Conservation (phyloP, 1,140 invertebrate species). For the Drosophila parabipectinata region DNA sequence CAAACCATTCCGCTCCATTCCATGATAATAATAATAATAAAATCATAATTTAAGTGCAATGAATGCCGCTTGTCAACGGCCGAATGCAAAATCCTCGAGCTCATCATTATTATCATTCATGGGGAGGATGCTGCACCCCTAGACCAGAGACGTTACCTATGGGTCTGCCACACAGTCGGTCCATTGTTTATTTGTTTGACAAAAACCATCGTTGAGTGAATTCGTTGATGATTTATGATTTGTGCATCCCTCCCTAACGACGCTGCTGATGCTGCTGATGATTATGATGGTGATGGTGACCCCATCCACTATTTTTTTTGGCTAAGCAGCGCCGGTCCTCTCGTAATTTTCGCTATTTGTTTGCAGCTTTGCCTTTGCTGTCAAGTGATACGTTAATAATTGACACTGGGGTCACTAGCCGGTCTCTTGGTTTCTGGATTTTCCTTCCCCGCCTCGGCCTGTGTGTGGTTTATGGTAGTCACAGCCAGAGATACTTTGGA, state of each 20-base stretch:
- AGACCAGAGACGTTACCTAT: slow-evolving; percentile 63
- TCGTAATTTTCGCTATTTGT: slow-evolving; percentile 78
- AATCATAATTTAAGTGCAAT: slow-evolving; percentile 81
- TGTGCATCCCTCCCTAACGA: slow-evolving; percentile 53
- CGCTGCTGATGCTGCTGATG: slow-evolving; percentile 11
- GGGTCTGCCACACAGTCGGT: slow-evolving; percentile 36
- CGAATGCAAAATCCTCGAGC: slow-evolving; percentile 61
- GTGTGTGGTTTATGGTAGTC: slow-evolving; percentile 68
- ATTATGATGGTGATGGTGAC: slow-evolving; percentile 26
- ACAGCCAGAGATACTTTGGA: slow-evolving; percentile 47
- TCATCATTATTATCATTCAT: slow-evolving; percentile 48
- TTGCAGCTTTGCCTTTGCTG: slow-evolving; percentile 70
- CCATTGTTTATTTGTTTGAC: slow-evolving; percentile 79
- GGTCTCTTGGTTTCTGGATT: slow-evolving; percentile 21
- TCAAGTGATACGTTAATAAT: slow-evolving; percentile 84
- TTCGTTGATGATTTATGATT: slow-evolving; percentile 78
- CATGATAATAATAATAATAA: slow-evolving; percentile 77
- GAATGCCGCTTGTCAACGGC: slow-evolving; percentile 76
- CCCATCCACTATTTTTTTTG: slow-evolving; percentile 41
- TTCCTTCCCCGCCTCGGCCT: slow-evolving; percentile 29
- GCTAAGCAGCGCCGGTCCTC: slow-evolving; percentile 35
- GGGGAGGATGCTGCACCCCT: slow-evolving; percentile 61
- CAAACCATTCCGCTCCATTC: slow-evolving; percentile 47
- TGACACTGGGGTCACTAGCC: slow-evolving; percentile 79
- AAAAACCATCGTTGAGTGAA: slow-evolving; percentile 80